Percentiles rank a stretch among this genome's conserved stretches.
Evolutionary conservation across 92 coral and sea anemone species (phyloP).

Genomic region (Parazoanthus swiftii): DNA sequence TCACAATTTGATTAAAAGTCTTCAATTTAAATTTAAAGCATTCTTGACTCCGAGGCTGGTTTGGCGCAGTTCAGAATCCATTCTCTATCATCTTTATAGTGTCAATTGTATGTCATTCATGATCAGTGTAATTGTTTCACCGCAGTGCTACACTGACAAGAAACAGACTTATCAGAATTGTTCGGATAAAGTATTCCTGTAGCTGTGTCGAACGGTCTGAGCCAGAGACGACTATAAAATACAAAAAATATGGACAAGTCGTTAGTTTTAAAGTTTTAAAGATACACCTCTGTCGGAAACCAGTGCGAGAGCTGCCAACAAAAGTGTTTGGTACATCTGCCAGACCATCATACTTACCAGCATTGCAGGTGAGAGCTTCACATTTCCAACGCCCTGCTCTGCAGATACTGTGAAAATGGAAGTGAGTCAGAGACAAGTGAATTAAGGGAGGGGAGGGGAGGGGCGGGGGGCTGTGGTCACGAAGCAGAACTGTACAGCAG

Average conservation of each 20-base stretch:
- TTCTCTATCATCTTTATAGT: neutral
- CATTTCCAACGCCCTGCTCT: slow-evolving; percentile 27
- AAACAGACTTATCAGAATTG: neutral
- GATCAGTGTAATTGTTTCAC: neutral
- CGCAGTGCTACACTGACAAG: neutral
- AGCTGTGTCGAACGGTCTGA: slow-evolving; percentile 8
- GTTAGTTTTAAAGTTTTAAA: no score
- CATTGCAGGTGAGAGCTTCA: slow-evolving; percentile 2
- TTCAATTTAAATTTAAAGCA: no score
- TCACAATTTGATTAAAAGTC: no score
- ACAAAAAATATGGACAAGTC: neutral
- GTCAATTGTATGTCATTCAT: neutral
- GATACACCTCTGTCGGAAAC: no score
- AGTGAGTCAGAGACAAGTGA: no score
- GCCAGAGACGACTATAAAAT: slow-evolving; percentile 8
- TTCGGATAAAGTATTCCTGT: neutral
- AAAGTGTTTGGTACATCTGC: no score
- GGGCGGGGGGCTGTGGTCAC: no score
- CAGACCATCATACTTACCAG: slow-evolving; percentile 2
- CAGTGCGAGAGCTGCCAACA: no score
- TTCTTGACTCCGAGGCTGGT: neutral
- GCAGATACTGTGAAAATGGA: slow-evolving; percentile 7
- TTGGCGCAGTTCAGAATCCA: neutral
- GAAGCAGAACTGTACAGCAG: no score
- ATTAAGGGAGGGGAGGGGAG: no score